Base-by-base conservation (phyloP, 1,140 invertebrate species). In the Geopemphigus sp. region DNA sequence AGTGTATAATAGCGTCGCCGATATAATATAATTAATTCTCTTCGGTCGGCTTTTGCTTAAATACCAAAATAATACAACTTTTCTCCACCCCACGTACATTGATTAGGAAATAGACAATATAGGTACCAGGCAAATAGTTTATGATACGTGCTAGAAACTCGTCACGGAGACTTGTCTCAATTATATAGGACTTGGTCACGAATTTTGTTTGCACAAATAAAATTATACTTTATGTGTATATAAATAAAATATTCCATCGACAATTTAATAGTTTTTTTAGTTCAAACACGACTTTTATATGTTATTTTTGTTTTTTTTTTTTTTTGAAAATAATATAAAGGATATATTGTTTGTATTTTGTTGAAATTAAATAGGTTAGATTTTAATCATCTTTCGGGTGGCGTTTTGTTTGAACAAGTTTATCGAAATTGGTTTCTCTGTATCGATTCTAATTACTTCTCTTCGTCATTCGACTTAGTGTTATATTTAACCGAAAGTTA, bases 401-500 rank as follows among this genome's bases (percentile, higher is more conserved):
- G 45, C n/a, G 45, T 6, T 59, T 47, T 47, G 5, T 47, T 47
- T 17, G 24, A 47, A 47, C 15, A 5, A 22, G 17, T 2, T 1
- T 10, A 47, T 47, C 24, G 5, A 17, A 68, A 47, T 68, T 47
- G 14, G 22, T 68, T 68, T 50, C 12, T 15, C 12, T 68, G 6
- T 24, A 22, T 45, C 12, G 1, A 22, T 4, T 32, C 61, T n/a
- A 64, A 61, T 61, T 15, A 47, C 22, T 66, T 24, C 0, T 0
- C n/a, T 14, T 0, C 0, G 2, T 22, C n/a, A n/a, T 68, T 47
- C 2, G 10, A 47, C n/a, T 24, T 24, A 68, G 64, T 24, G 22
- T 68, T 24, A 24, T 12, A 68, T 47, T 24, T 17, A 47, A 47
- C 39, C 47, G n/a, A 68, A 68, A 47, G 64, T 68, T 47, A 68